Evolutionary conservation across 2,797 vertebrate genomes (phyloP), one percentile per base, ranked within the genome.

Genomic region (Pteropus rufus): DNA sequence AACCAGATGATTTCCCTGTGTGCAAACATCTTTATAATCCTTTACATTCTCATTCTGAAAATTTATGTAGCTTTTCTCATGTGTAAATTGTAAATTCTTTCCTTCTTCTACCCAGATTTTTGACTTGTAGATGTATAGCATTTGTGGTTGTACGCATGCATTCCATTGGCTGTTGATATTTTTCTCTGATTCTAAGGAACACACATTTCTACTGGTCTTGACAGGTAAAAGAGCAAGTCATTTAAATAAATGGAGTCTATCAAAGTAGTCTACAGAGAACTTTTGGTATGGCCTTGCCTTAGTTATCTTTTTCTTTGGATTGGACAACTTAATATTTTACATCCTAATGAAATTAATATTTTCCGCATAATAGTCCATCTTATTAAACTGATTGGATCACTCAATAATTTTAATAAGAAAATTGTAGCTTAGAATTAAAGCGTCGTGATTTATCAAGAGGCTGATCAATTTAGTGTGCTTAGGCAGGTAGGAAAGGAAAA

Each of bases 351-450:
- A 96, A 86, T 83, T 34, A 16, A 54, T 60, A 67, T 54, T 91
- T 89, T 86, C 69, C 70, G 46, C 24, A 54, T 79, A 77, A 49
- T 81, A 76, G n/a, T 65, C 86, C 14, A 29, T 86, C 44, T 84
- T 84, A 6, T 70, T 44, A 36, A 81, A 73, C 15, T 21, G 56
- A 75, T 46, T 58, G 14, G 58, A 80, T 94, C 91, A 34, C 46
- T 91, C 83, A 65, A 5, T 39, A 65, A 49, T 46, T 91, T 73
- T 67, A 44, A n/a, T 52, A 52, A 85, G 16, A 86, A 64, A 88
- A 89, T 88, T 82, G 29, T 34, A 80, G 60, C 36, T 92, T 81
- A 89, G 76, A 93, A 93, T 81, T 64, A 36, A 92, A 94, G 54
- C 52, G 31, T 39, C 73, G 39, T 75, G 44, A 21, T 84, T 91